Percentiles rank a stretch among this genome's conserved stretches.
These are phyloP conservation scores for Pocota personata DNA, from an alignment of 2,888 invertebrate species.

Conservation along the genomic window DNA sequence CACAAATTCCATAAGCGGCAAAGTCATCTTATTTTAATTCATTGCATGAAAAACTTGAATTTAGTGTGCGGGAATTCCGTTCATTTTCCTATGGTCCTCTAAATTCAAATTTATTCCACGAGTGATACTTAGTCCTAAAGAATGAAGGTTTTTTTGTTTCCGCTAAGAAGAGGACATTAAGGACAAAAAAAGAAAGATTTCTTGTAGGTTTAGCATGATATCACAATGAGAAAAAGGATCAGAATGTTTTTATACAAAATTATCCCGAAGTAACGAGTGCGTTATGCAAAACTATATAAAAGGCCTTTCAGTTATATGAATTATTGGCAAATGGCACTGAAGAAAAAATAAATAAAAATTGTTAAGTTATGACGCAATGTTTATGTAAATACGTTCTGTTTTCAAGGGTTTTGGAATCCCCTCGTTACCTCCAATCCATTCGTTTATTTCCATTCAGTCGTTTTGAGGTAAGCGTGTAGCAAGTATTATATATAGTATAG, in stretches of 20 bases:
- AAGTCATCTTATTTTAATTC: slow-evolving; percentile 59
- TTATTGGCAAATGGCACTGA: not conserved
- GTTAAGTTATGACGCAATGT: too few species aligned
- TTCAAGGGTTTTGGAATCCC: too few species aligned
- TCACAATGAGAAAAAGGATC: slow-evolving; percentile 36
- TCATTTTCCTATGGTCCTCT: not conserved
- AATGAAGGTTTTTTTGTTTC: slow-evolving; percentile 17
- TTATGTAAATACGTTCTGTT: too few species aligned
- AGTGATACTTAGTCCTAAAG: slow-evolving; percentile 26
- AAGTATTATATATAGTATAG: too few species aligned
- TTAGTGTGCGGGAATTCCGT: slow-evolving; percentile 52
- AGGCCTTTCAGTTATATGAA: slow-evolving; percentile 1
- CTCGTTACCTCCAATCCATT: too few species aligned
- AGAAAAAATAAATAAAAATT: not conserved
- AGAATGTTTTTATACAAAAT: slow-evolving; percentile 11
- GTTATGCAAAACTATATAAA: slow-evolving; percentile 12
- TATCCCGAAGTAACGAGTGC: not conserved
- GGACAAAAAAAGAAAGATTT: slow-evolving; percentile 24
- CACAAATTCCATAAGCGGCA: slow-evolving; percentile 28
- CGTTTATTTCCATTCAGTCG: too few species aligned
- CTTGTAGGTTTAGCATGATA: slow-evolving; percentile 22
- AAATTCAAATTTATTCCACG: slow-evolving; percentile 61
- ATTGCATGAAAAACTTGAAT: slow-evolving; percentile 53
- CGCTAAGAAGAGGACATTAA: slow-evolving; percentile 25
- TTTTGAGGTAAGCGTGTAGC: too few species aligned